Conservation (phyloP, 2,113 vertebrate species). For the Orcinus orca region DNA sequence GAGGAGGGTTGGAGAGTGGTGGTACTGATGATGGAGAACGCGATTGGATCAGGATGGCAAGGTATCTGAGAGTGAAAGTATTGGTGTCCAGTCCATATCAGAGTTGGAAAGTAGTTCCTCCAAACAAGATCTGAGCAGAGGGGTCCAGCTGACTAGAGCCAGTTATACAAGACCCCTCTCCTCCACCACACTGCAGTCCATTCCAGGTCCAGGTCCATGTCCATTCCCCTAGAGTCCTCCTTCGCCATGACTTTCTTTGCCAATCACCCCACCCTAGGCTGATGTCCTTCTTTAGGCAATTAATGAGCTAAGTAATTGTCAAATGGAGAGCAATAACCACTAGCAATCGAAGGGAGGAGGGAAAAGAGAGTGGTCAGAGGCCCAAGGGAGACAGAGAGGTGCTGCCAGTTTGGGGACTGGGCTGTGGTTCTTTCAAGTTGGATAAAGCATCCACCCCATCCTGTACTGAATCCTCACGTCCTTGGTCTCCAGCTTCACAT, state of each 20-base stretch:
- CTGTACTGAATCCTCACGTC: background rate
- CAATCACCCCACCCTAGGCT: background rate
- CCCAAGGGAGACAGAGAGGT: background rate
- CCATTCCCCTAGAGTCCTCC: background rate
- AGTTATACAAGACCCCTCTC: background rate
- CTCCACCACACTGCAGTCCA: background rate
- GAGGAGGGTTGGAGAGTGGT: background rate
- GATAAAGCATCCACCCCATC: background rate
- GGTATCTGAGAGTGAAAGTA: background rate
- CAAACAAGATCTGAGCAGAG: background rate
- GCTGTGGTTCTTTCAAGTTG: background rate
- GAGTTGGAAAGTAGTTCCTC: background rate
- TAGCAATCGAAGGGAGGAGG: background rate
- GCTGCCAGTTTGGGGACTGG: background rate
- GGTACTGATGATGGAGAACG: background rate
- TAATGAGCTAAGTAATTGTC: slow-evolving; percentile 62
- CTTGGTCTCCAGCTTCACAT: background rate
- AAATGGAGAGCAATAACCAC: slow-evolving; percentile 53
- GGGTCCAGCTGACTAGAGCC: background rate
- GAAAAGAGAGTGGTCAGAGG: slow-evolving; percentile 2
- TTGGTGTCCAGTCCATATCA: background rate
- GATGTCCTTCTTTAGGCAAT: slow-evolving; percentile 44
- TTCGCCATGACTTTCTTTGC: slow-evolving; percentile 16
- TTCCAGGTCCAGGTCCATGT: background rate
- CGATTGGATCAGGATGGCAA: background rate